Base-by-base conservation (phyloP, 2,888 invertebrate species). In the Uropetala carovei region DNA sequence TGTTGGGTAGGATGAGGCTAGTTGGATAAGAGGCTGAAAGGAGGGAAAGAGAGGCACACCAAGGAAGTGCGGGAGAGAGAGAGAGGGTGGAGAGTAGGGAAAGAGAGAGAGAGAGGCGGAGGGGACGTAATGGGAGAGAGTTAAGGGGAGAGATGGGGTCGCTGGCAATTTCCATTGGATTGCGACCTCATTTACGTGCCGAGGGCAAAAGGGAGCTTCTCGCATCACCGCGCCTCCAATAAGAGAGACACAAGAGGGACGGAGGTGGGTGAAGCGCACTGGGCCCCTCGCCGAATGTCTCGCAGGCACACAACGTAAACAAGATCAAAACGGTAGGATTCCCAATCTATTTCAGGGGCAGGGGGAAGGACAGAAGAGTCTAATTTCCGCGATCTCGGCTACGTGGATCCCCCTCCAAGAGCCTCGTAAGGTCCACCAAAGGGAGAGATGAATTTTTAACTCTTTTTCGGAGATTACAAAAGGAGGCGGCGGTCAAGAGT, bases 131-230 rank as follows among this genome's bases (percentile, higher is more conserved):
- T 89, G 89, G 64, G 56, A 27, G 60, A 56, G 89, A 8, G 58
- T 43, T 43, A 59, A 27, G 27, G 59, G 59, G 59, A 27, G 14
- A 60, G 14, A 59, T 22, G 86, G 27, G 86, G 89, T 89, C 43
- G 27, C 14, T 43, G 68, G 89, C 89, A 89, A 89, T 89, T 89
- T 89, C 89, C 64, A 89, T 68, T 68, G 89, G 89, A 89, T 89
- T 68, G 89, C 89, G 89, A 89, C 89, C 89, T 89, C 89, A 89
- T 89, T 89, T 89, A 68, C 60, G 89, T 13, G 68, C 89, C 89
- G 0, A 30, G 59, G 89, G 89, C 89, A 16, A 27, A 86, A 86
- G 86, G 86, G 86, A 89, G 64, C 89, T 64, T 89, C 89, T 89
- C 64, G 89, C 89, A 89, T 64, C 56, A 43, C 89, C 60, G 89